Conservation (phyloP, 1,140 invertebrate genomes). For the Chironomus striatipennis region DNA sequence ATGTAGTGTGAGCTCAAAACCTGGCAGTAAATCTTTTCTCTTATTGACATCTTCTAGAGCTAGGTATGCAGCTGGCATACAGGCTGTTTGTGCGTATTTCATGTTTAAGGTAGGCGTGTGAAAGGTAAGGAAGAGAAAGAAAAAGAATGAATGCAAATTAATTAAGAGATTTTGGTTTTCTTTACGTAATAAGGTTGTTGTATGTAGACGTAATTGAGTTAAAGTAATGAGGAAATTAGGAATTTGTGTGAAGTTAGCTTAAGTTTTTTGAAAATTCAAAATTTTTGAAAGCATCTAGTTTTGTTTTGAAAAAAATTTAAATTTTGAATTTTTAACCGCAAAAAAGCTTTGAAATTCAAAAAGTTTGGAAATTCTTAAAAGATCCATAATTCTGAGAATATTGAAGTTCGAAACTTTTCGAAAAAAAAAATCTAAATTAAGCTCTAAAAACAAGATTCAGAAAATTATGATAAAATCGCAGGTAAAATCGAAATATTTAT, state of each 20-base stretch:
- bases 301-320: constrained; percentile 34
- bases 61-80: constrained; percentile 89
- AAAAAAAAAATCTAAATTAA: not conserved
- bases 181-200: no score
- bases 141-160: constrained; percentile 1
- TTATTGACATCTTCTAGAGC: constrained; percentile 95
- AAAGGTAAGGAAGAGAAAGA: not conserved
- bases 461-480: no score
- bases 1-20: constrained; percentile 83
- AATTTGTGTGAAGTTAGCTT: no score
- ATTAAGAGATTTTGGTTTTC: not conserved
- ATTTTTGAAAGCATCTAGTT: not conserved
- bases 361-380: no score
- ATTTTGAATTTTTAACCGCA: not conserved
- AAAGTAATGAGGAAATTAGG: no score
- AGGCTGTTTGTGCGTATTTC: constrained; percentile 44
- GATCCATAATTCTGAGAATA: no score
- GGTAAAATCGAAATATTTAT: no score
- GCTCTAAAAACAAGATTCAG: not conserved
- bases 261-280: no score
- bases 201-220: no score
- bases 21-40: constrained; percentile 77
- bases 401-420: no score
- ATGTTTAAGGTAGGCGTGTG: not conserved
- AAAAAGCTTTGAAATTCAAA: no score